A percentile compares a stretch with the other conserved stretches of the same genome.
These are phyloP conservation scores for Eumerus sabulonum DNA, from an alignment of 2,888 invertebrate species.

Conservation along the genomic window DNA sequence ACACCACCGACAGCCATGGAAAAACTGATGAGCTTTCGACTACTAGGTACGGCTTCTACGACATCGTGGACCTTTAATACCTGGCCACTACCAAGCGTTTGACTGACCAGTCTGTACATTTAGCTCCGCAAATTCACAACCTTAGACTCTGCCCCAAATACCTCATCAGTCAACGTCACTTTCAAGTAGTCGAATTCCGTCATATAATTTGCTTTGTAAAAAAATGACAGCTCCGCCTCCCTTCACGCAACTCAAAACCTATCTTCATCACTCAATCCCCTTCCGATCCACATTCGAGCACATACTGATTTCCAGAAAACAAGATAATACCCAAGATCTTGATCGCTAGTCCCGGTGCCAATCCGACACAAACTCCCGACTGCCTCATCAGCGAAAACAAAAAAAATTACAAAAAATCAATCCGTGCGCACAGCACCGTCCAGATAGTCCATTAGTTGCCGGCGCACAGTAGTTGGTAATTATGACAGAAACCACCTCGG, in stretches of 20 bases:
- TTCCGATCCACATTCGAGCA: constrained; percentile 12
- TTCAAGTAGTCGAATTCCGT: too few relatives aligned
- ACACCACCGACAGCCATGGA: too few relatives aligned
- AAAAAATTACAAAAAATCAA: constrained; percentile 64
- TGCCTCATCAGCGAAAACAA: constrained; percentile 60
- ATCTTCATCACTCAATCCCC: not conserved
- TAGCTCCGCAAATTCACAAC: too few relatives aligned
- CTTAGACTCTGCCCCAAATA: too few relatives aligned
- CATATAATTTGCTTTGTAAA: too few relatives aligned
- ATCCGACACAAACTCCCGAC: constrained; percentile 57
- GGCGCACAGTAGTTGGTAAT: constrained; percentile 69
- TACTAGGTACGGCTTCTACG: too few relatives aligned
- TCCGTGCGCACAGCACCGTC: constrained; percentile 26
- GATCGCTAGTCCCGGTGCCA: constrained; percentile 59
- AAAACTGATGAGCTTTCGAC: too few relatives aligned
- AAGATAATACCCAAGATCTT: constrained; percentile 57
- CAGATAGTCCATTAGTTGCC: constrained; percentile 51
- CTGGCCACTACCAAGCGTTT: too few relatives aligned
- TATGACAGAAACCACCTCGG: constrained; percentile 65
- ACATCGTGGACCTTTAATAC: too few relatives aligned
- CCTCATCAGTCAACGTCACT: too few relatives aligned
- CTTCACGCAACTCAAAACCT: not conserved
- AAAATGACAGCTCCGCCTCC: not conserved
- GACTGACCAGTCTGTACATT: too few relatives aligned
- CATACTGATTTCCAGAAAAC: constrained; percentile 21